These are phyloP conservation scores for Erythrolamprus reginae DNA, from an alignment of 2,113 vertebrate species.

Conservation along the genomic window DNA sequence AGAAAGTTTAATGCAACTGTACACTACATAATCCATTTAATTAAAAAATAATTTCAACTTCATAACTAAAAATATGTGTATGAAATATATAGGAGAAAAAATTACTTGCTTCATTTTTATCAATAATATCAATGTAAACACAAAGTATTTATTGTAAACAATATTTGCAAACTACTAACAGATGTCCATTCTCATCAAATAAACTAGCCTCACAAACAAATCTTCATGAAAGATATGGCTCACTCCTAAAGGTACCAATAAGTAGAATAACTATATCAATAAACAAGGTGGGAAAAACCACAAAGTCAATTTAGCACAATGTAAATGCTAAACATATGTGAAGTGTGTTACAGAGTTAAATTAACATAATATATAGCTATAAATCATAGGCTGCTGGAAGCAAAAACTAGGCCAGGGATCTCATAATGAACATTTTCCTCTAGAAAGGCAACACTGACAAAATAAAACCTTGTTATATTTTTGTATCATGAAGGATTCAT, in stretches of 20 bases:
- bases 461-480: slow-evolving; percentile 21
- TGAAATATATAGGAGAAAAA: not conserved
- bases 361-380: not conserved
- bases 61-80: not conserved
- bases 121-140: not conserved
- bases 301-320: not conserved
- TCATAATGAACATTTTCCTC: not conserved
- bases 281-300: not conserved
- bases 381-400: slow-evolving; percentile 11
- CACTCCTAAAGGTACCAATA: not conserved
- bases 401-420: slow-evolving; percentile 20
- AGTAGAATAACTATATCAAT: slow-evolving; percentile 6
- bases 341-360: not conserved
- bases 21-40: not conserved
- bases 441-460: slow-evolving; percentile 39
- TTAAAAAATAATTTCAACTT: slow-evolving; percentile 20
- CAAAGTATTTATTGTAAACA: not conserved
- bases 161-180: slow-evolving; percentile 24
- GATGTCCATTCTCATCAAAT: not conserved
- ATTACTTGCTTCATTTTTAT: not conserved
- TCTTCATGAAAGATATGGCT: not conserved
- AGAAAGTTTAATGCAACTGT: not conserved
- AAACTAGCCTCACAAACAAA: slow-evolving; percentile 24
- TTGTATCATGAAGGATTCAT: slow-evolving; percentile 58
- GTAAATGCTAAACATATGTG: not conserved